Percentiles rank a stretch among this genome's conserved stretches.
These are phyloP conservation scores for Tethea ocularis DNA, from an alignment of 2,888 invertebrate species.

Conservation along the genomic window DNA sequence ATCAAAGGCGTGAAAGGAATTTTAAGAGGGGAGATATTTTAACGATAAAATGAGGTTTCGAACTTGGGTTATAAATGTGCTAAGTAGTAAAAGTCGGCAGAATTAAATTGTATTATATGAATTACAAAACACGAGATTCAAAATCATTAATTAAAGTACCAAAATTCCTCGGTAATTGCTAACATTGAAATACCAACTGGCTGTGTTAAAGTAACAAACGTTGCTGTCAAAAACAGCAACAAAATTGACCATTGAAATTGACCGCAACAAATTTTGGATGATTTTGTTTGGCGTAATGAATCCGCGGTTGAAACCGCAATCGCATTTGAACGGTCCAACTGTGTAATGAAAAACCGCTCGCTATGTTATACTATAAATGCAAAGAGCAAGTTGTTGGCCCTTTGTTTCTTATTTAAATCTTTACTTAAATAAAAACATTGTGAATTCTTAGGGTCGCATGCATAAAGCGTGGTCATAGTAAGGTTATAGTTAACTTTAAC, in stretches of 20 bases:
- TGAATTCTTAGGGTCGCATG: conserved; percentile 46
- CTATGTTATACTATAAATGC: neutral
- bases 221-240: conserved; percentile 3
- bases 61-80: conserved; percentile 4
- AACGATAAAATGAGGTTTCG: conserved; percentile 4
- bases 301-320: conserved; percentile 2
- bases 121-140: neutral
- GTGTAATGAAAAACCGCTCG: neutral
- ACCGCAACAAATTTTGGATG: conserved; percentile 7
- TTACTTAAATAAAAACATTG: neutral
- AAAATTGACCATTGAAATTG: conserved; percentile 6
- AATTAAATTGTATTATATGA: neutral
- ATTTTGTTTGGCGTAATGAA: neutral
- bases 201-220: neutral
- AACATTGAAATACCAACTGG: neutral
- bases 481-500: too few species aligned
- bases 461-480: too few species aligned
- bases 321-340: conserved; percentile 3
- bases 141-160: neutral
- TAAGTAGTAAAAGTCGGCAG: neutral
- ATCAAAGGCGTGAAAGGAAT: conserved; percentile 6
- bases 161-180: neutral
- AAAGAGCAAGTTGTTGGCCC: neutral
- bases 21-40: conserved; percentile 5
- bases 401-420: neutral